Percentiles rank a stretch among this genome's conserved stretches.
phyloP scores from a whole-genome alignment of 2,113 vertebrate genomes.

The Onychorhynchus coronatus region DNA sequence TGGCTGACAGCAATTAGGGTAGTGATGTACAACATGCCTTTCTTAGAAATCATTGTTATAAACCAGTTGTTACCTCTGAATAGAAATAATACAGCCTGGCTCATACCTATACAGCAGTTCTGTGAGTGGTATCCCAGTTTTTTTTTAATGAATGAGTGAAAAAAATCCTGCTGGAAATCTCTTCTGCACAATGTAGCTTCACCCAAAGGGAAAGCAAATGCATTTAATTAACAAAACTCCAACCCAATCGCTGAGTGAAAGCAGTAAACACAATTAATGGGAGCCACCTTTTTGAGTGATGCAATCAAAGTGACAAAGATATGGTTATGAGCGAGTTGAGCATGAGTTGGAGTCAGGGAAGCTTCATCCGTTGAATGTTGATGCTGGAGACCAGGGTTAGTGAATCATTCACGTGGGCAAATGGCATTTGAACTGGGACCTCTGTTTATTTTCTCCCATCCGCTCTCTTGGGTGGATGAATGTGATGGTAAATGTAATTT shows the following conservation, averaged over 20 bases:
- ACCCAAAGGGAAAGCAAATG: background rate
- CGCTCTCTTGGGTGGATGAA: accelerated
- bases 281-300: background rate
- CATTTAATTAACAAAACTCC: background rate
- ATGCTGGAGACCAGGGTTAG: background rate
- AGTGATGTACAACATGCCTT: background rate
- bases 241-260: background rate
- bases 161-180: background rate
- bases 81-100: background rate
- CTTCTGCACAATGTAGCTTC: background rate
- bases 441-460: background rate
- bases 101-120: background rate
- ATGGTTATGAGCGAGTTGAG: accelerated
- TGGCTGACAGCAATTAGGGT: background rate
- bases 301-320: no score
- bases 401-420: accelerated
- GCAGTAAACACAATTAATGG: background rate
- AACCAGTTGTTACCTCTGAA: background rate
- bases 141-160: background rate
- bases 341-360: background rate
- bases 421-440: background rate
- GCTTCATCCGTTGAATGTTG: background rate
- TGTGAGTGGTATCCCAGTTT: background rate
- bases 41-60: background rate
- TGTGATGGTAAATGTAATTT: background rate